Evolutionary conservation across 2,888 invertebrate species (phyloP), one percentile per base, ranked within the genome.

Genomic region (Spodoptera picta): DNA sequence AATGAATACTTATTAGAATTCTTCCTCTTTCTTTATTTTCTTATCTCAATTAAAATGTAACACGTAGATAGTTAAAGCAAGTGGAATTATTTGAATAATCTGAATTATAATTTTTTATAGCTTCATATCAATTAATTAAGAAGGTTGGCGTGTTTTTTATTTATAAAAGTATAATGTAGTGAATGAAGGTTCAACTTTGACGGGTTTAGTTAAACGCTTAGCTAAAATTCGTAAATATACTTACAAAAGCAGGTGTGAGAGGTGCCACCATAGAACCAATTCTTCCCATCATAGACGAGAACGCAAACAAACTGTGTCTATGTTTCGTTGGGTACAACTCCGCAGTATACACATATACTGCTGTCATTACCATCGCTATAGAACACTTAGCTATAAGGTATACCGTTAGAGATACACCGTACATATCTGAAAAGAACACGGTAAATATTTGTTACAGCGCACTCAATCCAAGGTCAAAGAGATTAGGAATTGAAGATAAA

Each of bases 241-340:
- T 88, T 87, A 96, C 96, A 86, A 96, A 77, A 57, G 96, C 90
- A 9, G 96, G 96, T 42, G 95, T 95, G 77, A 96, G 96, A 1
- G 96, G 96, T 2, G 96, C 95, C 12, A 95, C 79, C 84, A 96
- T 95, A 1, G 95, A 95, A 6, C 96, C 96, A 45, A 95, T 90
- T 46, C 96, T 90, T 31, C 96, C 96, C 65, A 96, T 91, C 94
- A 96, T 96, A 6, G 96, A 96, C 78, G 96, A 96, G 61, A 92
- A 93, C 1, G 95, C 95, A 80, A 96, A 94, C 65, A 96, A 86
- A 12, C 95, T 95, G 79, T 96, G 95, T 45, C 96, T 86, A 69
- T 95, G 85, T 53, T 92, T 92, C 0, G 96, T 96, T 0, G 96
- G 96, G 81, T 96, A 96, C 79, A 96, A 88, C 86, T 96, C 96